Evolutionary conservation across 2,797 vertebrate species (phyloP), one percentile per base, ranked within the genome.

Genomic region (Sternarchorhynchus goeldii): DNA sequence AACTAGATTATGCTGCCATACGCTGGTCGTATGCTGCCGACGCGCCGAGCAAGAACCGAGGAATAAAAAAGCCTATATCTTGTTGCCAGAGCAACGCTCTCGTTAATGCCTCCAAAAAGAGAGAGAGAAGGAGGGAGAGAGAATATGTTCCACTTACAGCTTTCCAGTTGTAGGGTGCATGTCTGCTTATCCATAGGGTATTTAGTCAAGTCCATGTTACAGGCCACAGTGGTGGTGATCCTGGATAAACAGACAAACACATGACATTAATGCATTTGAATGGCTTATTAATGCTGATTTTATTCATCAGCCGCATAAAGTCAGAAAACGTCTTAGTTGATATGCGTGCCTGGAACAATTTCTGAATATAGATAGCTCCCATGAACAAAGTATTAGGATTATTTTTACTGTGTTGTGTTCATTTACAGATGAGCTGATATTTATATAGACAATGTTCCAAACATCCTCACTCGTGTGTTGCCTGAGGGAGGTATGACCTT

Each of bases 101-200:
- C 31, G 55, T 81, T 76, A 81, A 81, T 65, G 73, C 79, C 36
- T 76, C 36, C 29, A 56, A 65, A 76, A 66, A 73, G 41, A 57
- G 59, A 16, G 55, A 45, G 20, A 8, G 59, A 63, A 16, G 45
- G 21, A 31, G 20, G 34, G 60, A 21, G 21, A 29, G 58, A 36
- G 59, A 55, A 17, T 18, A 8, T 31, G 53, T 62, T 73, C 7
- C 20, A 82, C 95, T 96, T 92, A 96, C 96, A 97, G 93, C 95
- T 97, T 90, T 97, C 96, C 81, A 96, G 94, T 92, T 97, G 95
- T 57, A 97, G 89, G 14, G 93, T 96, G 88, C 96, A 97, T 0
- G 91, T 96, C 92, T 97, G 95, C 83, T 95, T 96, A 90, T 97
- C 95, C 95, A 96, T 97, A 0, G 96, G 96, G 70, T 96, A 97